Evolutionary conservation across 1,140 invertebrate species (phyloP).

Genomic region (Doryteuthis pealeii): DNA sequence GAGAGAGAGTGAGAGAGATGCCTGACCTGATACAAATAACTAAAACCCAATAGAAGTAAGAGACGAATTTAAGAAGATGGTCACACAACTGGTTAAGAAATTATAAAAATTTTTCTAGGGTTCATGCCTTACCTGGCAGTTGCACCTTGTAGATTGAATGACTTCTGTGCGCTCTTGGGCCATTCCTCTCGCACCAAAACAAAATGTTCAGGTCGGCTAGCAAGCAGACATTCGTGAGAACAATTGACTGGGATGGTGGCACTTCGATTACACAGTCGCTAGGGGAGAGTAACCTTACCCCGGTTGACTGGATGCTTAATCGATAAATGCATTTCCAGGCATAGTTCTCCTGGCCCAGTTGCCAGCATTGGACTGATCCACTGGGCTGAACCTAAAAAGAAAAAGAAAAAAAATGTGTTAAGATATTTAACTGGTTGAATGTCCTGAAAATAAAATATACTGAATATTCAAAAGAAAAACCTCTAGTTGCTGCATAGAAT

Average conservation of each 20-base stretch:
- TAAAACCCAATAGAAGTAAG: too few species aligned
- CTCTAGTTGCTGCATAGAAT: too few species aligned
- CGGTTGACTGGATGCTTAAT: not conserved
- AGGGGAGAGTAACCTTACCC: not conserved
- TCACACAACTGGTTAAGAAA: too few species aligned
- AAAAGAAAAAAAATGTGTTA: too few species aligned
- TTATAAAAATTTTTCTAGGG: too few species aligned
- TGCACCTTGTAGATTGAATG: not conserved
- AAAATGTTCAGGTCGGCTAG: not conserved
- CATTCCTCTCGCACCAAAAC: not conserved
- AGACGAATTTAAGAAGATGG: too few species aligned
- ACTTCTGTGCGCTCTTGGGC: not conserved
- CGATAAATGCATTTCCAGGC: not conserved
- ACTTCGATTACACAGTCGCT: not conserved
- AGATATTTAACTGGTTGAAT: too few species aligned
- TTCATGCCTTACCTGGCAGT: not conserved
- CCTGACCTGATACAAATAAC: too few species aligned
- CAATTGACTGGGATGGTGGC: not conserved
- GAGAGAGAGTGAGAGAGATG: too few species aligned
- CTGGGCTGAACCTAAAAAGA: too few species aligned
- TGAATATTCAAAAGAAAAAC: too few species aligned
- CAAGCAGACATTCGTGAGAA: not conserved
- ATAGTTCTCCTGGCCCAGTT: not conserved
- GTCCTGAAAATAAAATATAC: too few species aligned
- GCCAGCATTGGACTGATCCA: not conserved